A percentile compares a stretch with the other conserved stretches of the same genome.
These are phyloP conservation scores for Pachycephala philippinensis DNA, from an alignment of 2,113 vertebrate genomes.

Conservation along the genomic window DNA sequence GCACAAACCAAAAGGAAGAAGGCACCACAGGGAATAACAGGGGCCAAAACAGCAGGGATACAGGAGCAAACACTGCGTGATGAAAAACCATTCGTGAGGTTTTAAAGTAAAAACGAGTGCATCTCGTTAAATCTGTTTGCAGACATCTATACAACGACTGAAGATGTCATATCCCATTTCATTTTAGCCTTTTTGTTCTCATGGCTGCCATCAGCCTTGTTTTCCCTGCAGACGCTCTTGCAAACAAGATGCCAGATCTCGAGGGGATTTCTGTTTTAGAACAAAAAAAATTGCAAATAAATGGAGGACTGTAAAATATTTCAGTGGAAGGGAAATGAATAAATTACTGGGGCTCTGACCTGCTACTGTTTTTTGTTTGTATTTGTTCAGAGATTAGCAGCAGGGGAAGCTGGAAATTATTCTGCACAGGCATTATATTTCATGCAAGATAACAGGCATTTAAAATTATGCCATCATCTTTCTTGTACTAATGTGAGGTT, in stretches of 20 bases:
- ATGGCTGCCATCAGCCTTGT: neutral
- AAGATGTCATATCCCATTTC: conserved; percentile 22
- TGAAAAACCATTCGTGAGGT: neutral
- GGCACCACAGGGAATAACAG: rapidly evolving
- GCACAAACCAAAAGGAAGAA: neutral
- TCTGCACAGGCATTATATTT: neutral
- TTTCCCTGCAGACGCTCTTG: neutral
- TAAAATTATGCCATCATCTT: conserved; percentile 26
- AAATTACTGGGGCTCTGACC: conserved; percentile 3
- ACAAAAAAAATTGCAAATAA: conserved; percentile 51
- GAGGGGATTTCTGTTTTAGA: conserved; percentile 2
- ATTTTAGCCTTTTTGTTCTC: conserved; percentile 21
- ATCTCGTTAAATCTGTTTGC: neutral
- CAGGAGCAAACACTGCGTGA: neutral
- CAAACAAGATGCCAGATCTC: conserved; percentile 41
- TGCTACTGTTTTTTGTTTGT: conserved; percentile 15
- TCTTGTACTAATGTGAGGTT: neutral
- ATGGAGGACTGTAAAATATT: conserved; percentile 11
- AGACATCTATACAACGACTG: neutral
- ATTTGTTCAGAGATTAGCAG: neutral
- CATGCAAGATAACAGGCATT: neutral
- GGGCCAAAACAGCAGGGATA: neutral
- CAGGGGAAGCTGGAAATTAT: neutral
- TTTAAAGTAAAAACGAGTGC: neutral
- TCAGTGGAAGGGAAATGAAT: conserved; percentile 5